Percentiles rank a stretch among this genome's conserved stretches.
Conservation (phyloP, 2,888 invertebrate genomes). For the Stictocephala bisonia region DNA sequence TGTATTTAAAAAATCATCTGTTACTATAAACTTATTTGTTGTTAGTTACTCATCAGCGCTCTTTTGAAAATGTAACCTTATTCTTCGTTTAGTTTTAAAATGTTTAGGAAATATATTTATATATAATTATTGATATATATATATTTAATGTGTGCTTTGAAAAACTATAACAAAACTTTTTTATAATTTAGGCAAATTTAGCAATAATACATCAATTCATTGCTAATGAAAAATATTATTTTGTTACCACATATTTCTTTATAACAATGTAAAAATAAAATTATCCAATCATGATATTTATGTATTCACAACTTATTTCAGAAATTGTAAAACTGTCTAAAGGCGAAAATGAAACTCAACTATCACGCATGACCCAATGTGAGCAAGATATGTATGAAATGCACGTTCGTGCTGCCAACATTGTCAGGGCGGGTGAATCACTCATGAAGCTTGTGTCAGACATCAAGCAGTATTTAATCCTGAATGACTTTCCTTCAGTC, state of each 20-base stretch:
- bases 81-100: too few relatives aligned
- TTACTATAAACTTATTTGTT: too few relatives aligned
- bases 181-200: too few relatives aligned
- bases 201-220: not conserved
- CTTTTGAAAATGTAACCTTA: too few relatives aligned
- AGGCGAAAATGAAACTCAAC: constrained; percentile 91
- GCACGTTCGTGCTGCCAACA: constrained; percentile 96
- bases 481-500: constrained; percentile 98
- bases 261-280: not conserved
- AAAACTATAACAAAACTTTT: too few relatives aligned
- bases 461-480: constrained; percentile 96
- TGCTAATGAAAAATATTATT: not conserved
- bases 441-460: constrained; percentile 97
- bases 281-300: not conserved
- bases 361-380: constrained; percentile 90
- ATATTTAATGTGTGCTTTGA: too few relatives aligned
- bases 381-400: constrained; percentile 97
- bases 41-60: too few relatives aligned
- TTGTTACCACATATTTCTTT: not conserved
- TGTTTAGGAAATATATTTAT: too few relatives aligned
- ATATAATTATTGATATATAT: too few relatives aligned
- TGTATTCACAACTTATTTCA: too few relatives aligned
- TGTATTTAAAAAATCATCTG: too few relatives aligned
- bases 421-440: constrained; percentile 96
- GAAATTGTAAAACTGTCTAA: constrained; percentile 91